Evolutionary conservation across 2,797 vertebrate species (phyloP).

Genomic region (Ibycter americanus): DNA sequence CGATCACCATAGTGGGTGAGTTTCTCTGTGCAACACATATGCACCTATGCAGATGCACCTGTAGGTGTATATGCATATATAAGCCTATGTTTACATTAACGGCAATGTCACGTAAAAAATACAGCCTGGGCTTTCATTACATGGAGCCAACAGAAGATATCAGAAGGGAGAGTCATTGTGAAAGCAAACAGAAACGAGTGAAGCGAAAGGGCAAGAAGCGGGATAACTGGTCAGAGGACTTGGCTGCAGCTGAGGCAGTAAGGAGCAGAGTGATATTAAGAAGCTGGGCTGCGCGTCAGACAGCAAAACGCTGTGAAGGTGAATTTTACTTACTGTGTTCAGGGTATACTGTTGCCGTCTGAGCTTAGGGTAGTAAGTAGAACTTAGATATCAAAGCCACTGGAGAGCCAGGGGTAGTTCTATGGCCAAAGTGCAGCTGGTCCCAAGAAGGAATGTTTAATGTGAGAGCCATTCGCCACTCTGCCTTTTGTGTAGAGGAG

Average conservation of each 20-base stretch:
- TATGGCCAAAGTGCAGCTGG: neutral
- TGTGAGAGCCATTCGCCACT: neutral
- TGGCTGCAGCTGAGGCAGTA: neutral
- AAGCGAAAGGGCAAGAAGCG: neutral
- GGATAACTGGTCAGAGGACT: neutral
- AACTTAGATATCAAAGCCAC: neutral
- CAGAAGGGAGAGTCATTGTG: neutral
- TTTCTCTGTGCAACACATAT: neutral
- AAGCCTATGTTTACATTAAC: neutral
- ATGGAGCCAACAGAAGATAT: neutral
- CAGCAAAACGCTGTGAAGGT: neutral
- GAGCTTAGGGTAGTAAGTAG: neutral
- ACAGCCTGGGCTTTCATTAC: neutral
- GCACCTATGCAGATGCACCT: neutral
- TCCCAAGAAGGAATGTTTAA: neutral
- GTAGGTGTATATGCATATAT: neutral
- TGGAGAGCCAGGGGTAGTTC: neutral
- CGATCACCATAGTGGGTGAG: neutral
- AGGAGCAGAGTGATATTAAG: neutral
- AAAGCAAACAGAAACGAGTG: neutral
- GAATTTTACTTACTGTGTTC: neutral
- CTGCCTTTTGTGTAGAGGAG: neutral
- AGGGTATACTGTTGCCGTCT: neutral
- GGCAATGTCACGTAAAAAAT: neutral
- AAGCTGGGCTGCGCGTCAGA: neutral